Evolutionary conservation across 2,113 vertebrate species (phyloP).

Genomic region (Corvus hawaiiensis): DNA sequence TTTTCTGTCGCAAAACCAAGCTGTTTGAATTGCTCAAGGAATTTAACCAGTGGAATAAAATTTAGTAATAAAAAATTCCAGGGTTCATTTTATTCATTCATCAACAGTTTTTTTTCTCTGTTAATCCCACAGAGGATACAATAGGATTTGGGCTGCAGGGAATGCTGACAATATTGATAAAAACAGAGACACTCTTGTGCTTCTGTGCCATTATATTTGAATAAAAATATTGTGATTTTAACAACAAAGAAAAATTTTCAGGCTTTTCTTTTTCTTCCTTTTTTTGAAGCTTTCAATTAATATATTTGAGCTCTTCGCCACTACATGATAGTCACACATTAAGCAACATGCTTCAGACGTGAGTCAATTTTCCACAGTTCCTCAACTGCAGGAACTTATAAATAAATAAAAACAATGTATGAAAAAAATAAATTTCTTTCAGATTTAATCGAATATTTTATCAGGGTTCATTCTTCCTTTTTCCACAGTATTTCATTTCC

Average conservation of each 20-base stretch:
- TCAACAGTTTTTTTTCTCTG: background rate
- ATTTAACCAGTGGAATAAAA: background rate
- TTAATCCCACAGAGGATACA: background rate
- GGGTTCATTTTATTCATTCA: background rate
- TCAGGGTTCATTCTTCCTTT: background rate
- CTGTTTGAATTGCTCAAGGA: background rate
- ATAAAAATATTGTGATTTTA: background rate
- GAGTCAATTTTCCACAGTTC: background rate
- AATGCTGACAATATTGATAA: background rate
- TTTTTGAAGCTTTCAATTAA: background rate
- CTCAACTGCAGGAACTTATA: background rate
- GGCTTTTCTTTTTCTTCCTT: background rate
- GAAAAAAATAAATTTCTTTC: background rate
- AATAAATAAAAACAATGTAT: background rate
- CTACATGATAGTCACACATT: background rate
- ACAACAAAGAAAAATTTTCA: background rate
- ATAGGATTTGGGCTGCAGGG: background rate
- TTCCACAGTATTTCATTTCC: background rate
- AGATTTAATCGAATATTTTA: background rate
- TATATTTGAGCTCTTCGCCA: background rate
- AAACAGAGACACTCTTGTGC: background rate
- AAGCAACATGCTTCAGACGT: background rate
- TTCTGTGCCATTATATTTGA: background rate
- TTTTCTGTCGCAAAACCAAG: background rate
- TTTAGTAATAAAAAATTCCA: background rate